Evolutionary conservation across 2,888 invertebrate genomes (phyloP), one percentile per base, ranked within the genome.

Genomic region (Gibbula magus): DNA sequence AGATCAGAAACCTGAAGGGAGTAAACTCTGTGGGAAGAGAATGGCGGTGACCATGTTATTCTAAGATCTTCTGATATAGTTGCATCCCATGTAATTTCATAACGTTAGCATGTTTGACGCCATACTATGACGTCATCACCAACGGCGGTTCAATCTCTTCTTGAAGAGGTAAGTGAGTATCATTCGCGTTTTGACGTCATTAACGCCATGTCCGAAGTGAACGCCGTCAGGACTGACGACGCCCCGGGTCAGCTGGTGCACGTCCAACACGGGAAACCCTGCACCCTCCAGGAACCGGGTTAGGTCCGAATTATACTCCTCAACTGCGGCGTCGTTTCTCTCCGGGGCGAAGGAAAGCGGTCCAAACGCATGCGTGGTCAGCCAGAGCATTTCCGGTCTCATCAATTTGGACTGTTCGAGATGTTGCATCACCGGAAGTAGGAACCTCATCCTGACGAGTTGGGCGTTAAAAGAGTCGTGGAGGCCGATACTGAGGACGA

Each of bases 171-270:
- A 70, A 25, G 29, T 70, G 39, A 70, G 35, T 8, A 70, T 20
- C n/a, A 70, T 20, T 10, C 35, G 70, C 0, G 70, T 39, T 25
- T 70, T 70, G 32, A 35, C 39, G 32, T n/a, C 10, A 35, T 70
- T 70, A 3, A 70, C 70, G 8, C 70, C 70, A 18, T 70, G 70
- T n/a, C 70, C 70, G 35, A 32, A 70, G 39, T 70, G 70, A 20
- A 70, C 70, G n/a, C 70, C 70, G 70, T 70, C 70, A 0, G 35
- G 32, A 35, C 70, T 70, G 39, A 39, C 70, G 39, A 35, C 35
- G 8, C 70, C 70, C 0, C 5, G 35, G 3, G 70, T 70, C 39
- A 70, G n/a, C 10, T 18, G 29, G 39, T 35, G 20, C 35, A 35
- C 35, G n/a, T 70, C 70, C 5, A 70, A 20, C 18, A 70, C 70